These are phyloP conservation scores for Oscheius sp. DNA, from an alignment of 1,140 invertebrate genomes.

Conservation along the genomic window DNA sequence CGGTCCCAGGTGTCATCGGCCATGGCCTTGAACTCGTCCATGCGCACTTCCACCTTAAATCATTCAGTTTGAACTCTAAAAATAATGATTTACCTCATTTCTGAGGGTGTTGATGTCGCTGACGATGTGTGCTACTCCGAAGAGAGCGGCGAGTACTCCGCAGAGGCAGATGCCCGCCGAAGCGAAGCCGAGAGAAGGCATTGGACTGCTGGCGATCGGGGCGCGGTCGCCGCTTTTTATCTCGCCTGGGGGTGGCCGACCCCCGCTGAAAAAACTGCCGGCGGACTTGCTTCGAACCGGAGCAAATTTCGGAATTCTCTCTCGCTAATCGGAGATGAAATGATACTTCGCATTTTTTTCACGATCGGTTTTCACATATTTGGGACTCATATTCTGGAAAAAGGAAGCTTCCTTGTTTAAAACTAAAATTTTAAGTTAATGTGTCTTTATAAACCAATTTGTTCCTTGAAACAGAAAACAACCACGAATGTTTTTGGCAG, in stretches of 20 bases:
- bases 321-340: too few relatives aligned
- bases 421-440: too few relatives aligned
- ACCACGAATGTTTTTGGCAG: too few relatives aligned
- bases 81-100: conserved; percentile 2
- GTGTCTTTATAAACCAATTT: too few relatives aligned
- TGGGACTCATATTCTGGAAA: too few relatives aligned
- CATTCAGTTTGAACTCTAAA: neutral
- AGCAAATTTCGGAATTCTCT: too few relatives aligned
- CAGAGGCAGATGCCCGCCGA: conserved; percentile 18
- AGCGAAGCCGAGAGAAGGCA: conserved; percentile 25
- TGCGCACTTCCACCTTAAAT: conserved; percentile 8
- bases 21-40: conserved; percentile 34
- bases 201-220: neutral
- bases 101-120: conserved; percentile 26
- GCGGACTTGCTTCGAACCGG: too few relatives aligned
- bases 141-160: conserved; percentile 19
- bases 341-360: too few relatives aligned
- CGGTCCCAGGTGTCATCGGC: conserved; percentile 36
- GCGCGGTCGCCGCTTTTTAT: neutral
- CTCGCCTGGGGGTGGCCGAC: neutral
- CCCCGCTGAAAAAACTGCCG: neutral
- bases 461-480: too few relatives aligned
- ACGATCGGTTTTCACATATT: too few relatives aligned
- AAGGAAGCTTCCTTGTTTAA: too few relatives aligned
- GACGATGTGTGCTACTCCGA: conserved; percentile 26